Evolutionary conservation across 1,140 invertebrate genomes (phyloP).

Genomic region (Scaptomyza graminum): DNA sequence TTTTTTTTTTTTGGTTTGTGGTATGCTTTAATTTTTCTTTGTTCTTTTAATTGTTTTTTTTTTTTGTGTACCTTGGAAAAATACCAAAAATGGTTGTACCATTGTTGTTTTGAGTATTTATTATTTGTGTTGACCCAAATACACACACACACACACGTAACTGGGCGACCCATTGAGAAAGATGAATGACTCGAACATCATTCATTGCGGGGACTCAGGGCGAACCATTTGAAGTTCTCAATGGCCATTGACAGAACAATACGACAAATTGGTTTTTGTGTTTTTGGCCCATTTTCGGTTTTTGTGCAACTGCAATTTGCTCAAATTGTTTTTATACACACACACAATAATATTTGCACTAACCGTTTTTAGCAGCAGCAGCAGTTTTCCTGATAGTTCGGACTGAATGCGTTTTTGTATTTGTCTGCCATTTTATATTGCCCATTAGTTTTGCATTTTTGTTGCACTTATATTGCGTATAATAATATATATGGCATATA

Average conservation of each 20-base stretch:
- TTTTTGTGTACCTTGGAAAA: slow-evolving; percentile 1
- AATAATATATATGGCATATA: slow-evolving; percentile 24
- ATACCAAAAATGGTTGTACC: background rate
- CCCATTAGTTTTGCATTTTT: slow-evolving; percentile 74
- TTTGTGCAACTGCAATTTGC: slow-evolving; percentile 48
- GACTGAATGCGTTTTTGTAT: background rate
- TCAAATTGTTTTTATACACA: slow-evolving; percentile 67
- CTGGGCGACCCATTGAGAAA: slow-evolving; percentile 14
- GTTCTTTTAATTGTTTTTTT: background rate
- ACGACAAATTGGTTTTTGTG: slow-evolving; percentile 72
- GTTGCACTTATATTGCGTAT: slow-evolving; percentile 48
- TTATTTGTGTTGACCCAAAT: slow-evolving; percentile 33
- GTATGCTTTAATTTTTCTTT: background rate
- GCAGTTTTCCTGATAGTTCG: slow-evolving; percentile 1
- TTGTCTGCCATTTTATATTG: slow-evolving; percentile 46
- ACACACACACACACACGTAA: background rate
- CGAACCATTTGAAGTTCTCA: slow-evolving; percentile 34
- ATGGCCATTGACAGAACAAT: slow-evolving; percentile 60
- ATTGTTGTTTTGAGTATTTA: background rate
- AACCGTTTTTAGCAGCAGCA: slow-evolving; percentile 1
- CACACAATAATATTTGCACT: slow-evolving; percentile 63
- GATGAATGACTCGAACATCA: slow-evolving; percentile 45
- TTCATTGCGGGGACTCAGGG: slow-evolving; percentile 31
- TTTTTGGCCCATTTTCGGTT: slow-evolving; percentile 38
- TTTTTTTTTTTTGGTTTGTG: background rate